phyloP scores from a whole-genome alignment of 2,113 vertebrate species.

The Panthera leo region DNA sequence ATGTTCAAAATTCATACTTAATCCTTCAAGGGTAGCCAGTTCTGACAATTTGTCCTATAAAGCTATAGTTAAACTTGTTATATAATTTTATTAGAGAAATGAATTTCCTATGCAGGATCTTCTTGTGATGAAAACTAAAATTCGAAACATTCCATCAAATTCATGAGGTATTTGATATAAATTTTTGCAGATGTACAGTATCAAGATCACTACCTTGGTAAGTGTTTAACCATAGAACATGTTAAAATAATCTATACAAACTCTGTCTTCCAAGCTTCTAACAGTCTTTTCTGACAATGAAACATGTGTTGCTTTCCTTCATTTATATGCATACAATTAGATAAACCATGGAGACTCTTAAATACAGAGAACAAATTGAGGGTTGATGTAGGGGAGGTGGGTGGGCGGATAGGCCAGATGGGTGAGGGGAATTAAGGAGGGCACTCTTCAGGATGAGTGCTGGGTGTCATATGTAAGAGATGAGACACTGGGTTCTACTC shows the following conservation, averaged over 20 bases:
- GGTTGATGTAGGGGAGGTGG: too few species aligned
- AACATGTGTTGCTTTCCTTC: neutral
- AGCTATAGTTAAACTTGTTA: neutral
- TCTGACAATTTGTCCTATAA: neutral
- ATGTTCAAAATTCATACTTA: conserved; percentile 19
- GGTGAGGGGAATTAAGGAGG: too few species aligned
- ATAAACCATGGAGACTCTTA: neutral
- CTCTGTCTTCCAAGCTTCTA: neutral
- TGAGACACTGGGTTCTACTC: too few species aligned
- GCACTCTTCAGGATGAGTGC: too few species aligned
- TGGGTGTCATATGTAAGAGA: too few species aligned
- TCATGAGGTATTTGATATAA: neutral
- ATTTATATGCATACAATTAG: neutral
- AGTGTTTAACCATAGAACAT: neutral
- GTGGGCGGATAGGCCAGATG: too few species aligned
- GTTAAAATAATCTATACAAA: neutral
- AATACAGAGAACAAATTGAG: too few species aligned
- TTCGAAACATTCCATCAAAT: neutral
- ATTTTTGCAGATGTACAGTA: neutral
- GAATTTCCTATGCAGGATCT: neutral
- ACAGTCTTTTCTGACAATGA: neutral
- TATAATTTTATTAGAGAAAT: neutral
- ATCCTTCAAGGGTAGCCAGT: neutral
- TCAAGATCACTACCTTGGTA: neutral
- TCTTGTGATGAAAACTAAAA: neutral